Percentiles rank a stretch among this genome's conserved stretches.
These are phyloP conservation scores for Paratilapia polleni DNA, from an alignment of 2,113 vertebrate species.

Conservation along the genomic window DNA sequence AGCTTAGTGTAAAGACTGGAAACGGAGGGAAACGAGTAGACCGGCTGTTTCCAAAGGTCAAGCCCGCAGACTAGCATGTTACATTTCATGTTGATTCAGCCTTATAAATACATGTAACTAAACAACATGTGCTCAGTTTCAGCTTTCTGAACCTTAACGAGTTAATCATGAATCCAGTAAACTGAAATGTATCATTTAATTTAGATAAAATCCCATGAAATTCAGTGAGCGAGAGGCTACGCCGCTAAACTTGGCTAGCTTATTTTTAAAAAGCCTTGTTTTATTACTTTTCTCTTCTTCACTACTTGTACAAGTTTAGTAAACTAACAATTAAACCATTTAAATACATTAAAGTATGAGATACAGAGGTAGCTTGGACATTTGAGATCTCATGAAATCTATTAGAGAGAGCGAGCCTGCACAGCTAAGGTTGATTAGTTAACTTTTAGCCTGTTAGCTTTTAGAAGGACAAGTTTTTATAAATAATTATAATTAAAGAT, in stretches of 20 bases:
- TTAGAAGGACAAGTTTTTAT: no score
- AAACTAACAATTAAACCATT: background rate
- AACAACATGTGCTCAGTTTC: background rate
- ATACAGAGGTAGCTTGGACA: background rate
- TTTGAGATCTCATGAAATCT: background rate
- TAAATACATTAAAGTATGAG: background rate
- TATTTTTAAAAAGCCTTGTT: background rate
- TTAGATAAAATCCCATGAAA: background rate
- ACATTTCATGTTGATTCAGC: background rate
- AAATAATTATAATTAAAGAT: no score
- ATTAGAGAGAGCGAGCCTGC: no score
- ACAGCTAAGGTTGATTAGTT: no score
- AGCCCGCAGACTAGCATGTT: background rate
- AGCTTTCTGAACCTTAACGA: background rate
- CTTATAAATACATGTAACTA: background rate
- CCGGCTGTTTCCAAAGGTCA: background rate
- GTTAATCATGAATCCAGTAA: background rate
- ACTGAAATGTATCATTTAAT: background rate
- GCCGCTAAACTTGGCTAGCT: background rate
- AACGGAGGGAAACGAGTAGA: background rate
- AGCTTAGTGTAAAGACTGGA: background rate
- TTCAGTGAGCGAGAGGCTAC: background rate
- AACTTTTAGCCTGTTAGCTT: no score
- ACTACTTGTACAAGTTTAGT: background rate
- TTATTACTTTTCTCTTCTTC: background rate